Evolutionary conservation across 2,113 vertebrate genomes (phyloP).

Genomic region (Nettapus auritus): DNA sequence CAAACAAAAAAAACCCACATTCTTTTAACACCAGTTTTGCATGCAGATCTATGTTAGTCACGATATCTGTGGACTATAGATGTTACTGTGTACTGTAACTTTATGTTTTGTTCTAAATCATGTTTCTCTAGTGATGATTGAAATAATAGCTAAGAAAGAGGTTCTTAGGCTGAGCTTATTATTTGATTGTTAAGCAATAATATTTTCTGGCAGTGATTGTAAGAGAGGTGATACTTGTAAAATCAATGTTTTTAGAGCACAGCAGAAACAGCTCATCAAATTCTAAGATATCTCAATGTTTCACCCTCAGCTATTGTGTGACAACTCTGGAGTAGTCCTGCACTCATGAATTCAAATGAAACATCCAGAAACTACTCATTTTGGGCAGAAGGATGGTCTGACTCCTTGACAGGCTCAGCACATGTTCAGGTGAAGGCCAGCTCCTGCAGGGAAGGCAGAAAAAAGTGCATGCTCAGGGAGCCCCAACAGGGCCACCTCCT

Average conservation of each 20-base stretch:
- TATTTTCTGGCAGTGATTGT: background rate
- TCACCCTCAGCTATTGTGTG: background rate
- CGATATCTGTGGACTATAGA: fast-evolving
- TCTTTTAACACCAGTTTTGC: background rate
- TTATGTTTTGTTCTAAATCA: background rate
- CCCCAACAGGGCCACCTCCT: background rate
- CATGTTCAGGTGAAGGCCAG: fast-evolving
- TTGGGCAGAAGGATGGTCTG: background rate
- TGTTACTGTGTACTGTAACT: background rate
- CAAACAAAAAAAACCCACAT: background rate
- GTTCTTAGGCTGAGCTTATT: background rate
- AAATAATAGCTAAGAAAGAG: background rate
- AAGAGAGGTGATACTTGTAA: background rate
- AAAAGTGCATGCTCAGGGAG: background rate
- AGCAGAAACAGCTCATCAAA: background rate
- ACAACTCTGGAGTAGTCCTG: background rate
- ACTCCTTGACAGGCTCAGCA: background rate
- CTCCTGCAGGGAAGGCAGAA: background rate
- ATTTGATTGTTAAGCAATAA: background rate
- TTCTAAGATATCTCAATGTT: background rate
- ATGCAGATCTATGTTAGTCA: background rate
- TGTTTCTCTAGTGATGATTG: background rate
- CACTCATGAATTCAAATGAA: background rate
- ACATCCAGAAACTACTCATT: background rate
- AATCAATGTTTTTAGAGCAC: background rate